Evolutionary conservation across 2,797 vertebrate species (phyloP), one percentile per base, ranked within the genome.

Genomic region (Eulemur rubriventer): DNA sequence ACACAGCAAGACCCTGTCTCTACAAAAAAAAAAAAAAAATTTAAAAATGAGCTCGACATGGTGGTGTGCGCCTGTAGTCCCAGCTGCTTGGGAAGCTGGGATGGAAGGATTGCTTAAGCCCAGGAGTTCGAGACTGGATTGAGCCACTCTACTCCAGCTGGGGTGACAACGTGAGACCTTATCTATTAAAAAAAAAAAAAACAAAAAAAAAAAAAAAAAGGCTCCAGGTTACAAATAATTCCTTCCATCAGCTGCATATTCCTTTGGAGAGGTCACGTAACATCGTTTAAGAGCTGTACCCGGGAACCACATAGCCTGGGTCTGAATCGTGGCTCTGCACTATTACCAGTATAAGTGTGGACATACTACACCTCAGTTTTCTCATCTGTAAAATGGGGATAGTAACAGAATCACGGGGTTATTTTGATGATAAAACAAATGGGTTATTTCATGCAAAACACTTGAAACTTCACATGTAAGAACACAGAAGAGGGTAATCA

Each of bases 261-360:
- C 52, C 35, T 67, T 6, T 24, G 43, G 73, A 75, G 6, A 76
- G 13, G 28, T 5, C n/a, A 75, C 2, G 1, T 1, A 3, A 65
- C 55, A 24, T 35, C 52, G 2, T 59, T 33, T 30, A 20, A 50
- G 41, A 67, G 69, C 8, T 4, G n/a, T 46, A 11, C 67, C 26
- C 28, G 7, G 2, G 35, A 38, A 17, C 13, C n/a, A 14, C 14
- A 0, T 0, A 24, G n/a, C 46, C 11, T 0, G 2, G 67, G 55
- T 59, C 59, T 50, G 85, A 12, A 11, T 57, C 48, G 16, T 3
- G 43, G 24, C 57, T 57, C 59, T 20, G 48, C n/a, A 33, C 28
- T 14, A 33, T 0, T 5, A 26, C 61, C 50, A 7, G 59, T 20
- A 1, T 10, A 35, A 30, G 80, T 59, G 30, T 22, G 78, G 43